These are phyloP conservation scores for Microcebus ravelobensis DNA, from an alignment of 2,113 vertebrate genomes.

Conservation along the genomic window DNA sequence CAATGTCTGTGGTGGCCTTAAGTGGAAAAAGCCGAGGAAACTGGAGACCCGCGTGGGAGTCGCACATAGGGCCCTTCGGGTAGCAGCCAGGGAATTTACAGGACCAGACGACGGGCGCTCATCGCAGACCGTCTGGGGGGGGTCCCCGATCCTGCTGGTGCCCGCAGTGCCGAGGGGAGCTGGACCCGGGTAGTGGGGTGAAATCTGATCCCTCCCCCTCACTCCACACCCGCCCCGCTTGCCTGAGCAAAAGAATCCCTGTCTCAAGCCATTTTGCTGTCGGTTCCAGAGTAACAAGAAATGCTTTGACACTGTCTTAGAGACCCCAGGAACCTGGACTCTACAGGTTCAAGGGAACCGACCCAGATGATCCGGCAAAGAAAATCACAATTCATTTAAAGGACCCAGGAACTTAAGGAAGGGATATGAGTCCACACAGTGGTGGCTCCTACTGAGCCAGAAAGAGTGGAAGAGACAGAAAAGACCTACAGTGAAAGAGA, in stretches of 20 bases:
- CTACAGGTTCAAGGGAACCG: neutral
- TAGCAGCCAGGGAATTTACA: neutral
- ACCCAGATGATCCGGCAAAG: neutral
- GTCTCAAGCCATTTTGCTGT: neutral
- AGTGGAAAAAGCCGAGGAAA: neutral
- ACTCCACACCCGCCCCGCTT: fast-evolving
- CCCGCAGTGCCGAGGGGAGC: neutral
- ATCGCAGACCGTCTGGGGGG: neutral
- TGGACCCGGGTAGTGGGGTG: neutral
- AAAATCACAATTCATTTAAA: neutral
- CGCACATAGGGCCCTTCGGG: neutral
- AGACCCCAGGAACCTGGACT: neutral
- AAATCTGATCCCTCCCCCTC: neutral
- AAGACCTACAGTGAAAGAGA: neutral
- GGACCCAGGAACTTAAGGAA: neutral
- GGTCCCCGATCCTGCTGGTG: too few species aligned
- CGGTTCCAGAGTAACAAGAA: neutral
- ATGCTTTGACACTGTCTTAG: neutral
- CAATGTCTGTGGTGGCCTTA: neutral
- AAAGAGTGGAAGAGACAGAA: neutral
- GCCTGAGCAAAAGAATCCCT: neutral
- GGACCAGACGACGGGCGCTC: neutral
- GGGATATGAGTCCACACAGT: neutral
- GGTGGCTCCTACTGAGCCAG: neutral
- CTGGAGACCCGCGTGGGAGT: neutral